These are phyloP conservation scores for Rhamphomyia laevipes DNA, from an alignment of 2,888 invertebrate species.

Conservation along the genomic window DNA sequence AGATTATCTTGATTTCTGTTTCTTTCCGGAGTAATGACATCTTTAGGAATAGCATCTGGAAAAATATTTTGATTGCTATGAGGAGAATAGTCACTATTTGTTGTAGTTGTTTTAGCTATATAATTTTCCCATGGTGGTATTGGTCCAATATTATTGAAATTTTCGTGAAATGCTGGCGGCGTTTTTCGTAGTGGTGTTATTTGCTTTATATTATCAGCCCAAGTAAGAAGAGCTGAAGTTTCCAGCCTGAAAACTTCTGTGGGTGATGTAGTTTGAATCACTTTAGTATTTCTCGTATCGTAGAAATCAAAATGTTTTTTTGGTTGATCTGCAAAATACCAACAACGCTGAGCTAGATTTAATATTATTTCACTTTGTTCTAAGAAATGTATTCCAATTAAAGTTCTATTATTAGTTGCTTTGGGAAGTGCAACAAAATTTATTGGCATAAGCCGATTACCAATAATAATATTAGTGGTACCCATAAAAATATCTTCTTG, in stretches of 20 bases:
- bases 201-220: too few species aligned
- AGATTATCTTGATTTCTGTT: too few species aligned
- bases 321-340: conserved; percentile 1
- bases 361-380: conserved; percentile 5
- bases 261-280: not conserved
- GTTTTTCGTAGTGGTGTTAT: too few species aligned
- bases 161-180: too few species aligned
- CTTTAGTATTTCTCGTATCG: not conserved
- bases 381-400: conserved; percentile 8
- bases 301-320: conserved; percentile 1
- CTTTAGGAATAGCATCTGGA: too few species aligned
- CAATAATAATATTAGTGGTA: conserved; percentile 4
- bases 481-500: not conserved
- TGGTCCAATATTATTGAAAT: too few species aligned
- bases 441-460: conserved; percentile 4
- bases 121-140: too few species aligned
- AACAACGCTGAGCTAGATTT: not conserved
- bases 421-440: conserved; percentile 4
- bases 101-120: too few species aligned
- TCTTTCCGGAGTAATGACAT: too few species aligned
- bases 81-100: too few species aligned
- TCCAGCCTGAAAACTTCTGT: not conserved
- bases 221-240: not conserved
- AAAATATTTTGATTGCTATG: too few species aligned
- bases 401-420: conserved; percentile 5